Base-by-base conservation (phyloP, 1,140 invertebrate species). In the Rhopalosiphum padi region DNA sequence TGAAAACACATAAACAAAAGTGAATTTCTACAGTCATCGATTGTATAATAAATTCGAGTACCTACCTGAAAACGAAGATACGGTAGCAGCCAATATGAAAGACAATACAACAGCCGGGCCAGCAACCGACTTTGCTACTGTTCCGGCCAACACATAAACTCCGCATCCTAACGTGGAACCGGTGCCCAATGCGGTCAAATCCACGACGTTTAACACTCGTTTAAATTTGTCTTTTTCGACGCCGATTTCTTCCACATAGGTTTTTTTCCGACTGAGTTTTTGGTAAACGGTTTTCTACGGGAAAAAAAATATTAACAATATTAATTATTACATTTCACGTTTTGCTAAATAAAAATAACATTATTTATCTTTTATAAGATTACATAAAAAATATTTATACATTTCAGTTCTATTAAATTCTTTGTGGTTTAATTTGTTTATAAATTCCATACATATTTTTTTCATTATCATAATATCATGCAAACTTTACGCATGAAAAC, bases 161-260 rank as follows among this genome's bases (percentile, higher is more conserved):
- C 98, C 98, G 41, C 99, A 96, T 1, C 98, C 98, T 2, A 99
- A 96, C 0, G 98, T 99, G 93, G 97, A 97, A 25, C 98, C 98
- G 41, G 99, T 97, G 2, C 98, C 98, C 21, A 99, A 95, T 0
- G 97, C 97, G 0, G 97, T 98, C 23, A 99, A 96, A 95, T 99
- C 98, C 30, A 98, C 94, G 0, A 98, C 95, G 23, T 96, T 97
- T 23, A 99, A 96, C 22, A 98, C 97, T 94, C 98, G 95, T 0
- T 97, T 96, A 93, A 99, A 95, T 94, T 97, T 96, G 11, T 82
- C n/a, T n/a, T 85, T 88, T 35, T 48, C 93, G 0, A 51, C 37
- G 23, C 82, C 94, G 8, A 21, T 37, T 82, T 89, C 51, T 88
- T 90, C 89, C 25, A 87, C 93, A 15, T 90, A 90, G 0, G 41